These are phyloP conservation scores for Sturnira hondurensis DNA, from an alignment of 2,113 vertebrate species.

Conservation along the genomic window DNA sequence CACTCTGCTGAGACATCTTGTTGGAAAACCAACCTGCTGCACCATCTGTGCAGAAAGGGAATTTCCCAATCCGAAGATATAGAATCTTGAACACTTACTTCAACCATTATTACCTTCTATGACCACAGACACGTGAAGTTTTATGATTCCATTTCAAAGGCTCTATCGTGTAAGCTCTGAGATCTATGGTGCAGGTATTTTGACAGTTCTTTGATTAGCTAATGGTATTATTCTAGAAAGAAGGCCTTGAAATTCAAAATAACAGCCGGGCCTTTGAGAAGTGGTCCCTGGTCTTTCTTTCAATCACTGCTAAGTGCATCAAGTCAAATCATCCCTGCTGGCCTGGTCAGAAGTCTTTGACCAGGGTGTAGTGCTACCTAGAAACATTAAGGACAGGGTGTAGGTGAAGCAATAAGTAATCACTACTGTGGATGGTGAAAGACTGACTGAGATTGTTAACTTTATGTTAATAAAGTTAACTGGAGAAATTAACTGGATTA, in stretches of 20 bases:
- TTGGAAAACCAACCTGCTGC: background rate
- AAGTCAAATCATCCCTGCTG: background rate
- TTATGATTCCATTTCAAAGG: constrained; percentile 8
- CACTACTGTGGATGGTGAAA: background rate
- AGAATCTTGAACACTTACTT: background rate
- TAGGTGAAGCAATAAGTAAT: background rate
- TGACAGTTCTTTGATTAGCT: constrained; percentile 3
- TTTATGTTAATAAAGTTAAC: background rate
- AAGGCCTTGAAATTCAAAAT: background rate
- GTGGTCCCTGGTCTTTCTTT: background rate
- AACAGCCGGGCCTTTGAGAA: background rate
- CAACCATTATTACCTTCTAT: background rate
- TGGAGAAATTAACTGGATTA: background rate
- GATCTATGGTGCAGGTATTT: background rate
- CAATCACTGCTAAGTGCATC: background rate
- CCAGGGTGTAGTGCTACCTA: background rate
- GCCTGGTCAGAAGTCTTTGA: background rate
- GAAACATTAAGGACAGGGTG: background rate
- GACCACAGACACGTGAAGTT: background rate
- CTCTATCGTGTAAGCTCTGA: background rate
- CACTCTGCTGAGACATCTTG: background rate
- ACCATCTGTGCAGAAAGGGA: background rate
- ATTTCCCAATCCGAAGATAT: background rate
- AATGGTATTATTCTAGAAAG: background rate
- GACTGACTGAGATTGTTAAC: background rate